A percentile compares a stretch with the other conserved stretches of the same genome.
Evolutionary conservation across 2,113 vertebrate species (phyloP).

Genomic region (Notothenia rossii): DNA sequence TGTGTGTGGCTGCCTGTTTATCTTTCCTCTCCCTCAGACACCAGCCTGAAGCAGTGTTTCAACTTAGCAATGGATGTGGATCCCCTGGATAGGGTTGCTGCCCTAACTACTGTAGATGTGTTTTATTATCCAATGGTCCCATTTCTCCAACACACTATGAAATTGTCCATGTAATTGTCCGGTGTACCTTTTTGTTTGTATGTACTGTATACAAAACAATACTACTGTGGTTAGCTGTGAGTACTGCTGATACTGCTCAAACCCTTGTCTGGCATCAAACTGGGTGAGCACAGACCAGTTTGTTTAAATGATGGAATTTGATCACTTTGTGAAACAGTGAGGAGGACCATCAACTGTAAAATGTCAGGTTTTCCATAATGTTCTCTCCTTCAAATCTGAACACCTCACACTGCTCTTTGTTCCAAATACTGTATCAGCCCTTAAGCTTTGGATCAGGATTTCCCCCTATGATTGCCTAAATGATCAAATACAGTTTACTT

Average conservation of each 20-base stretch:
- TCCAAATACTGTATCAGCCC: constrained; percentile 31
- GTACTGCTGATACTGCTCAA: not conserved
- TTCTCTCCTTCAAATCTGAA: constrained; percentile 19
- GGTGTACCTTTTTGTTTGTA: not conserved
- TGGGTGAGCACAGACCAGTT: not conserved
- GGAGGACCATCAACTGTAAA: not conserved
- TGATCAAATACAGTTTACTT: constrained; percentile 53
- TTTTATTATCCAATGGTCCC: not conserved
- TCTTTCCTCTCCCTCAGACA: constrained; percentile 63
- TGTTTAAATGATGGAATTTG: constrained; percentile 1
- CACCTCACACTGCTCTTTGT: constrained; percentile 16
- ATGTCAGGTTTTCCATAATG: constrained; percentile 29
- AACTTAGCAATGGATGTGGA: constrained; percentile 45
- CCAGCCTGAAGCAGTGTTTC: constrained; percentile 55
- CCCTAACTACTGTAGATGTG: not conserved
- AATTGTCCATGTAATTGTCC: not conserved
- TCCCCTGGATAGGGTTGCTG: constrained; percentile 38
- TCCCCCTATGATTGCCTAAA: constrained; percentile 44
- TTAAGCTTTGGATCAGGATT: constrained; percentile 56
- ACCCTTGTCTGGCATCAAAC: not conserved
- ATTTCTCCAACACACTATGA: not conserved
- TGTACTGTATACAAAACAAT: not conserved
- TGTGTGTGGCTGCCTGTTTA: constrained; percentile 62
- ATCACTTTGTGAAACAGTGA: not conserved
- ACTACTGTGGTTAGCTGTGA: not conserved